A percentile compares a stretch with the other conserved stretches of the same genome.
Conservation (phyloP, 2,888 invertebrate species). For the Trachelus tabidus region DNA sequence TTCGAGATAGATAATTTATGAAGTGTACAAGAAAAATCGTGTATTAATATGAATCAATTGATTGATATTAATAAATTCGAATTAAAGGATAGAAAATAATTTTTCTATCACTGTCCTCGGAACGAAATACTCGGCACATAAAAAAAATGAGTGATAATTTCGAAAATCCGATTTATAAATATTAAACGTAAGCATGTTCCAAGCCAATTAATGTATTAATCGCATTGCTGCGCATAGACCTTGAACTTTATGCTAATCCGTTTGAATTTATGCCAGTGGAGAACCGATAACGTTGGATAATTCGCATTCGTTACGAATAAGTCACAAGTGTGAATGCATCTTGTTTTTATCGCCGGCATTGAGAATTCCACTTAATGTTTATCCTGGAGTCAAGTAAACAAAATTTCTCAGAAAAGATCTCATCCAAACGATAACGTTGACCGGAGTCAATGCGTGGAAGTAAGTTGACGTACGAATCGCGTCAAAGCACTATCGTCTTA, state of each 20-base stretch:
- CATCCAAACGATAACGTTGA: neutral
- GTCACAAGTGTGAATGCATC: neutral
- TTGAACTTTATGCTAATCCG: constrained; percentile 55
- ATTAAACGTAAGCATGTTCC: neutral
- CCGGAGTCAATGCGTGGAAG: neutral
- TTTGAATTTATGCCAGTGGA: constrained; percentile 42
- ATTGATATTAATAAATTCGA: neutral
- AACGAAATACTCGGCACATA: neutral
- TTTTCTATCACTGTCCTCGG: neutral
- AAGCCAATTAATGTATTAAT: constrained; percentile 27
- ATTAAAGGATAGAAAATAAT: neutral
- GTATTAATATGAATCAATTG: neutral
- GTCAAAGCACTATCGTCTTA: neutral
- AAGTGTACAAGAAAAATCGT: neutral
- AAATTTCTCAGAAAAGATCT: neutral
- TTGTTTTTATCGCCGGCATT: neutral
- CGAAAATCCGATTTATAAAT: neutral
- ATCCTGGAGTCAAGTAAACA: neutral
- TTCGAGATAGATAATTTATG: neutral
- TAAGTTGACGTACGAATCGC: neutral
- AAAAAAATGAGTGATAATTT: neutral
- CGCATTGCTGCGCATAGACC: constrained; percentile 43
- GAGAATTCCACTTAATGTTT: neutral
- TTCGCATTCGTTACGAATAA: neutral
- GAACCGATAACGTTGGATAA: constrained; percentile 39